Percentiles rank a stretch among this genome's conserved stretches.
Conservation (phyloP, 2,888 invertebrate genomes). For the Didymodactylos carnosus region DNA sequence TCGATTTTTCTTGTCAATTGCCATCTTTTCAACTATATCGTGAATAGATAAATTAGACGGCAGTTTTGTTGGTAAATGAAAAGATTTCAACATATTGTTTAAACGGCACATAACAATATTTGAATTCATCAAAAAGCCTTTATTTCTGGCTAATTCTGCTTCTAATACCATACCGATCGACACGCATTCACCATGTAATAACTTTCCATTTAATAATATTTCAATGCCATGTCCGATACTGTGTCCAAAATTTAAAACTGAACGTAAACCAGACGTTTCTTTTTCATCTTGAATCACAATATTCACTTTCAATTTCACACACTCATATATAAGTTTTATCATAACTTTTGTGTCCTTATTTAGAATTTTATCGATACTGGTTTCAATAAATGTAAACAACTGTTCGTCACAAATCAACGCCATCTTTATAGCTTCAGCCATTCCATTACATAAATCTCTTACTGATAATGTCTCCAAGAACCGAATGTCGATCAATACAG, state of each 20-base stretch:
- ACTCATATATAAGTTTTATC: background rate
- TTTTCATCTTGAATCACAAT: background rate
- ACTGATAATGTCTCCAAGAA: background rate
- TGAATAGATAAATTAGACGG: background rate
- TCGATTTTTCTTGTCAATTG: background rate
- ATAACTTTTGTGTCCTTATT: background rate
- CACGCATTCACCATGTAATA: background rate
- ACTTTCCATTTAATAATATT: background rate
- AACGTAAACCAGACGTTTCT: background rate
- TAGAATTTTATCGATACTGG: background rate
- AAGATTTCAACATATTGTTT: background rate
- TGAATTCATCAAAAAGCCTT: background rate
- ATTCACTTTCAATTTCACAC: background rate
- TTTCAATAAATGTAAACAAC: background rate
- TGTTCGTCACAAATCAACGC: background rate
- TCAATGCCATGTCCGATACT: background rate
- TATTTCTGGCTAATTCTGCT: background rate
- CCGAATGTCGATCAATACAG: background rate
- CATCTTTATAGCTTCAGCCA: background rate
- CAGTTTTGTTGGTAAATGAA: background rate
- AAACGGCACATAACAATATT: background rate
- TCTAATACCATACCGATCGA: background rate
- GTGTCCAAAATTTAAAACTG: background rate
- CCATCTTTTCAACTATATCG: background rate
- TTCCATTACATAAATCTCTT: background rate